Conservation (phyloP, 2,113 vertebrate genomes). For the Dipodomys stephensi region DNA sequence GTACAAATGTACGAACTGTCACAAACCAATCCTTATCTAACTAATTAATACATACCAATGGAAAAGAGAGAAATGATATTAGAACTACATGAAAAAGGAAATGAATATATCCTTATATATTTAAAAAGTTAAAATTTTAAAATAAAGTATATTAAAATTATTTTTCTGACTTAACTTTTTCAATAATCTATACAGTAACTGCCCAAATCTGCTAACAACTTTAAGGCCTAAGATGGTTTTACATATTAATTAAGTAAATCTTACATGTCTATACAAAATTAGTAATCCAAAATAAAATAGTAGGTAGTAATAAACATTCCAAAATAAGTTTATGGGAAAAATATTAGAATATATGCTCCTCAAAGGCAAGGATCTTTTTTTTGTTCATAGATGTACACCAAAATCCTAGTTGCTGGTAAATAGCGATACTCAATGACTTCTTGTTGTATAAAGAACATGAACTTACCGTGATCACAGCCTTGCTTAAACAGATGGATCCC, state of each 20-base stretch:
- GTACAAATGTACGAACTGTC: no score
- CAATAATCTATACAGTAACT: conserved; percentile 27
- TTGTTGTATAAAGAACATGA: conserved; percentile 19
- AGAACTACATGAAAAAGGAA: conserved; percentile 17
- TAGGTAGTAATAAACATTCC: neutral
- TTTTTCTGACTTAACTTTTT: conserved; percentile 30
- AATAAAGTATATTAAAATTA: neutral
- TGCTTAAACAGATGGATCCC: conserved; percentile 97
- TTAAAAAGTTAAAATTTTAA: conserved; percentile 24
- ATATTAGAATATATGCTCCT: conserved; percentile 8
- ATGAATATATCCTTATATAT: conserved; percentile 10
- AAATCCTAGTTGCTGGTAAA: neutral
- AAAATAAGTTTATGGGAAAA: conserved; percentile 8
- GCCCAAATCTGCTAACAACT: neutral
- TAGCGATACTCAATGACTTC: neutral
- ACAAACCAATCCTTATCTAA: no score
- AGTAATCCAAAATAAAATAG: neutral
- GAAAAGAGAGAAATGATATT: neutral
- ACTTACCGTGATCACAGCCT: conserved; percentile 97
- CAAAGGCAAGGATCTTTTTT: neutral
- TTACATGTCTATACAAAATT: neutral
- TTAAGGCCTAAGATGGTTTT: conserved; percentile 28
- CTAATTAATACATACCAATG: no score
- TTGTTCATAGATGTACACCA: neutral
- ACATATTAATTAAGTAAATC: conserved; percentile 28